Evolutionary conservation across 2,888 invertebrate genomes (phyloP).

Genomic region (Morpho deidamia): DNA sequence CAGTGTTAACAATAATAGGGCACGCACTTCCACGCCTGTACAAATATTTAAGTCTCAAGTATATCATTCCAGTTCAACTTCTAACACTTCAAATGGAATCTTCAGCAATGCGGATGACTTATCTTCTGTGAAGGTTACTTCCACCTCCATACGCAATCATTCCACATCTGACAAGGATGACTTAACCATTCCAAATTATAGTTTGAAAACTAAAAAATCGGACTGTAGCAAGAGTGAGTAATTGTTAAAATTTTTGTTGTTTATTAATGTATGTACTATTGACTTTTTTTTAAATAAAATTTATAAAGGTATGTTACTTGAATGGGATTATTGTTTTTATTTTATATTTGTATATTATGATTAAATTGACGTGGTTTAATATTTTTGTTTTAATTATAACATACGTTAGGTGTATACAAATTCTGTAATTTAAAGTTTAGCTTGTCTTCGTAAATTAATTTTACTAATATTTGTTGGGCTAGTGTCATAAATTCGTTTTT

Average conservation of each 20-base stretch:
- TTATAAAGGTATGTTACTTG: slow-evolving; percentile 20
- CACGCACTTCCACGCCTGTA: slow-evolving; percentile 80
- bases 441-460: too few relatives aligned
- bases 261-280: slow-evolving; percentile 26
- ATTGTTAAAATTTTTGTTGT: slow-evolving; percentile 28
- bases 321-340: slow-evolving; percentile 20
- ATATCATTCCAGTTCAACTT: slow-evolving; percentile 68
- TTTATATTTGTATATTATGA: slow-evolving; percentile 31
- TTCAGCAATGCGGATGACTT: slow-evolving; percentile 76
- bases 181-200: slow-evolving; percentile 68
- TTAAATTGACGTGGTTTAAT: slow-evolving; percentile 35
- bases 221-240: slow-evolving; percentile 63
- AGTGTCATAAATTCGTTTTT: too few relatives aligned
- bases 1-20: slow-evolving; percentile 47
- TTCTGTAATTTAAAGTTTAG: too few relatives aligned
- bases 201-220: slow-evolving; percentile 57
- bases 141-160: slow-evolving; percentile 61
- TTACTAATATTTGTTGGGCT: too few relatives aligned
- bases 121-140: slow-evolving; percentile 74
- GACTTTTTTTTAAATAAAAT: slow-evolving; percentile 19
- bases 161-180: slow-evolving; percentile 71
- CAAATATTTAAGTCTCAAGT: slow-evolving; percentile 64
- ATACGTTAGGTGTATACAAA: too few relatives aligned
- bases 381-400: slow-evolving; percentile 14
- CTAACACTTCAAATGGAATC: slow-evolving; percentile 64